These are phyloP conservation scores for Rhynchonema sp. DNA, from an alignment of 2,888 invertebrate species.

Conservation along the genomic window DNA sequence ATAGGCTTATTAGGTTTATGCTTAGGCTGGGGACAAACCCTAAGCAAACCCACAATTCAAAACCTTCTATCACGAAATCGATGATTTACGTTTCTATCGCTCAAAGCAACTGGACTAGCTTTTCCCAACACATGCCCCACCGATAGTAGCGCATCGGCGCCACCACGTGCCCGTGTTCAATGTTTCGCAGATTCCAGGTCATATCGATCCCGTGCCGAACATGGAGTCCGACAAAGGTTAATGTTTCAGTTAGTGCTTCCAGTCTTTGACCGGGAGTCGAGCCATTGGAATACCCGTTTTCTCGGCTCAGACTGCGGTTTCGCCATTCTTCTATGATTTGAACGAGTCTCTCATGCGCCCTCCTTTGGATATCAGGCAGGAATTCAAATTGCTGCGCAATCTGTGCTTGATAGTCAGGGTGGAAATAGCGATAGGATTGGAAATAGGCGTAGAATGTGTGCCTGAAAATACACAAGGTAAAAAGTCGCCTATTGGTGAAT, in stretches of 20 bases:
- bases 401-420: background rate
- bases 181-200: slow-evolving; percentile 19
- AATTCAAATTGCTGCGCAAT: slow-evolving; percentile 9
- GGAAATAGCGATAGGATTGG: slow-evolving; percentile 15
- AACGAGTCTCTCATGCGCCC: background rate
- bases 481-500: too few relatives aligned
- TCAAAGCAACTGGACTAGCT: too few relatives aligned
- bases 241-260: too few relatives aligned
- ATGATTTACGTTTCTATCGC: too few relatives aligned
- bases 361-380: slow-evolving; percentile 4
- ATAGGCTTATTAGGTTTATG: too few relatives aligned
- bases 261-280: too few relatives aligned
- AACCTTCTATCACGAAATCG: too few relatives aligned
- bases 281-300: background rate
- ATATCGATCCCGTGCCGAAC: slow-evolving; percentile 30
- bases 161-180: slow-evolving; percentile 25
- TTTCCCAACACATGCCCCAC: too few relatives aligned
- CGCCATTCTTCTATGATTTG: background rate
- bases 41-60: too few relatives aligned
- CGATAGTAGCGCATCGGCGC: slow-evolving; percentile 26
- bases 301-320: background rate
- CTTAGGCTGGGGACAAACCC: too few relatives aligned
- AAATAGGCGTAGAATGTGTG: slow-evolving; percentile 15
- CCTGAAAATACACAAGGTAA: background rate
- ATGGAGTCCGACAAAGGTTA: slow-evolving; percentile 26